Conservation (phyloP, 1,140 invertebrate genomes). For the Ceratosolen fusciceps region DNA sequence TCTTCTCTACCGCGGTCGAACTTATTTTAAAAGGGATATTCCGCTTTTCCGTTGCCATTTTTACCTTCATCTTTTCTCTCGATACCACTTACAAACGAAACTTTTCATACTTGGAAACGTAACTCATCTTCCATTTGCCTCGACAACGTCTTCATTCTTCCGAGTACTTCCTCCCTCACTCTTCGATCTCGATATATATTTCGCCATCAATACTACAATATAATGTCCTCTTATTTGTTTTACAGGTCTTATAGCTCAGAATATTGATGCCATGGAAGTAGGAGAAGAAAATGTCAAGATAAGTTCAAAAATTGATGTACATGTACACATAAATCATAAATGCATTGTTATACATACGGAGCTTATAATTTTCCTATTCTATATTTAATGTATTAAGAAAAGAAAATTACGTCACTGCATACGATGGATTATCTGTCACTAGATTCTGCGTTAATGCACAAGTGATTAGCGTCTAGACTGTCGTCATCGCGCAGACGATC, state of each 20-base stretch:
- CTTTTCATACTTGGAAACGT: not conserved
- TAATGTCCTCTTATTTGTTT: not conserved
- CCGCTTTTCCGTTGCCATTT: not conserved
- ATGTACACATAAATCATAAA: too few species aligned
- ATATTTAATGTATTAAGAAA: too few species aligned
- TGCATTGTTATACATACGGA: too few species aligned
- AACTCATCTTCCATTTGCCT: slow-evolving; percentile 6
- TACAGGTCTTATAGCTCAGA: not conserved
- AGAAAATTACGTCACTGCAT: too few species aligned
- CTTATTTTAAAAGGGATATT: not conserved
- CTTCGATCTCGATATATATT: not conserved
- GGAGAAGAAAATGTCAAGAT: not conserved
- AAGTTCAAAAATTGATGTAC: not conserved
- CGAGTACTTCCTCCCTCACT: not conserved
- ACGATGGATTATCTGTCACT: too few species aligned
- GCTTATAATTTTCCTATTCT: too few species aligned
- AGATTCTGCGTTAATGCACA: too few species aligned
- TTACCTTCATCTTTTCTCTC: not conserved
- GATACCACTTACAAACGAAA: not conserved
- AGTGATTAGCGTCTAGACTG: too few species aligned
- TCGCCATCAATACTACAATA: not conserved
- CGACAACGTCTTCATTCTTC: not conserved
- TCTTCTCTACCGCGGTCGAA: not conserved
- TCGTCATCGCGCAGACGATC: too few species aligned
- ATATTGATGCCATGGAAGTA: not conserved